Evolutionary conservation across 35 echinoderm and acorn worm genomes (phyloP).

Genomic region (Heliocidaris erythrogramma): DNA sequence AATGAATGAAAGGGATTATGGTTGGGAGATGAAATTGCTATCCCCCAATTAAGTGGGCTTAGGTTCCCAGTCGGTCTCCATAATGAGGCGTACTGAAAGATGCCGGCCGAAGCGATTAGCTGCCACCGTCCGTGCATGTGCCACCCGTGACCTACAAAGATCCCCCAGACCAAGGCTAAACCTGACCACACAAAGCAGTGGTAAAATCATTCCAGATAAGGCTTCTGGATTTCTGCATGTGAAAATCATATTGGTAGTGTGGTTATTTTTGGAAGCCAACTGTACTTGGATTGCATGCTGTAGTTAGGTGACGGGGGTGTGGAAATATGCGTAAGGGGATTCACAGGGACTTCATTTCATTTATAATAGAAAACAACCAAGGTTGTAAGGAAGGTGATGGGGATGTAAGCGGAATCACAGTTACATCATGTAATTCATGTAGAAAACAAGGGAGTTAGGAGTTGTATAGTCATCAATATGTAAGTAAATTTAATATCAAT

Average conservation of each 20-base stretch:
- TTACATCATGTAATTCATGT: background rate
- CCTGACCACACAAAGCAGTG: background rate
- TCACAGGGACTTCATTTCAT: background rate
- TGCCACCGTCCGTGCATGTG: background rate
- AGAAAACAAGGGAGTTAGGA: background rate
- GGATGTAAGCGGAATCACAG: background rate
- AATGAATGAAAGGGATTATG: background rate
- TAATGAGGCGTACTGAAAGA: slow-evolving; percentile 41
- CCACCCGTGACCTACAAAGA: slow-evolving; percentile 14
- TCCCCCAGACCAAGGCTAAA: slow-evolving; percentile 7
- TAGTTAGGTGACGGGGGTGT: background rate
- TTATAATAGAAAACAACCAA: background rate
- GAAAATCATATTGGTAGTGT: background rate
- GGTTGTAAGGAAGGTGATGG: background rate
- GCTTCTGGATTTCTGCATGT: background rate
- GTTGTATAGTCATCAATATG: no score
- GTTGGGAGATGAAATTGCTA: background rate
- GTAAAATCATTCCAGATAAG: background rate
- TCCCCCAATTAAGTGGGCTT: slow-evolving; percentile 32
- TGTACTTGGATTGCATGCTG: background rate
- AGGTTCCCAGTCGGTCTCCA: background rate
- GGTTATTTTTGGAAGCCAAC: background rate
- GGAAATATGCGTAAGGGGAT: background rate
- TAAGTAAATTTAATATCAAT: background rate
- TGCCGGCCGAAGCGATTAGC: slow-evolving; percentile 27